Conservation (phyloP, 2,113 vertebrate genomes). For the Delphinus delphis region DNA sequence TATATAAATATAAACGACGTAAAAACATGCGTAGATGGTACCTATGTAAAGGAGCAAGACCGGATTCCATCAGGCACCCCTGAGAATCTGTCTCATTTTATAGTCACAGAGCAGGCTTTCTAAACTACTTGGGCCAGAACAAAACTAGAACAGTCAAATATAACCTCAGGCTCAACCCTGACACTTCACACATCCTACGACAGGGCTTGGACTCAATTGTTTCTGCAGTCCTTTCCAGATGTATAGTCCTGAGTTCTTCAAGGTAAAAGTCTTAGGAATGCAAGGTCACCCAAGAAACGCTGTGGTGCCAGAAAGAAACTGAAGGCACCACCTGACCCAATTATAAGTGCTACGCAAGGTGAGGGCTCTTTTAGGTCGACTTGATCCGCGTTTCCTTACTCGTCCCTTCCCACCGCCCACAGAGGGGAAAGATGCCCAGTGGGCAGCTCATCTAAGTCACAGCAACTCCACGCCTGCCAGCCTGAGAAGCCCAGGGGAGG, state of each 20-base stretch:
- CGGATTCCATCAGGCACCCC: background rate
- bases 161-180: background rate
- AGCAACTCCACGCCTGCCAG: background rate
- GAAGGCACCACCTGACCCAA: constrained; percentile 18
- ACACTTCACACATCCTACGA: background rate
- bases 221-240: background rate
- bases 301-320: background rate
- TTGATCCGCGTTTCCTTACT: background rate
- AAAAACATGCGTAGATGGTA: background rate
- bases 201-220: background rate
- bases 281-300: background rate
- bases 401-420: background rate
- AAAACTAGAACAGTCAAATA: constrained; percentile 37
- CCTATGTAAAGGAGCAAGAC: background rate
- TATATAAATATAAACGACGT: background rate
- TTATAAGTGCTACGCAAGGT: background rate
- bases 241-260: background rate
- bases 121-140: background rate
- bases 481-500: background rate
- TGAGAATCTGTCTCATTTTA: background rate
- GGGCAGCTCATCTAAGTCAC: background rate
- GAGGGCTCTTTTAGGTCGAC: background rate
- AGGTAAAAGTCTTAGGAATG: background rate
- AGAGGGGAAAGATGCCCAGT: background rate
- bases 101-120: background rate